phyloP scores from a whole-genome alignment of 2,113 vertebrate species.

The Thinocorus orbignyianus region DNA sequence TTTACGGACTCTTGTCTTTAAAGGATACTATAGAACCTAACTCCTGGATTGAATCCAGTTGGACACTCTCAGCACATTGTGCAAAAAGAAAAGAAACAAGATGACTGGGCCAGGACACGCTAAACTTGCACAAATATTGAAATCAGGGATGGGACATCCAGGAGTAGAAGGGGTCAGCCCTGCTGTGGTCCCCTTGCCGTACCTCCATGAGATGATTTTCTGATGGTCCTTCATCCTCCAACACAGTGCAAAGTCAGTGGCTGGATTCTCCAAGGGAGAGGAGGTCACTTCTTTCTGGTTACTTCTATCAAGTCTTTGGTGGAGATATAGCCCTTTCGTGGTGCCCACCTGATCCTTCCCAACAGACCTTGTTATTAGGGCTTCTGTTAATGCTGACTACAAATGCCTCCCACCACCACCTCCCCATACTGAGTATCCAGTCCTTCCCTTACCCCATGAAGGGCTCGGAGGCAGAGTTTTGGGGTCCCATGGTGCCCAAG shows the following conservation, averaged over 20 bases:
- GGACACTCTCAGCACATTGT: neutral
- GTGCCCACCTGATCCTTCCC: neutral
- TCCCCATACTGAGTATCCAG: rapidly evolving
- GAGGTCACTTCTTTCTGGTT: neutral
- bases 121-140: neutral
- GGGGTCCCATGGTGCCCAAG: neutral
- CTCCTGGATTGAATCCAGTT: neutral
- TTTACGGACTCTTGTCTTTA: neutral
- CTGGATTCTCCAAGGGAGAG: neutral
- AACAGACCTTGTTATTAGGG: neutral
- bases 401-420: neutral
- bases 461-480: neutral
- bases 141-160: neutral
- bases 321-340: rapidly evolving
- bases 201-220: neutral
- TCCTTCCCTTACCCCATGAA: neutral
- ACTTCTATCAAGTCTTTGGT: neutral
- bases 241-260: neutral
- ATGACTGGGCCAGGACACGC: neutral
- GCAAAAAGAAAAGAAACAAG: neutral
- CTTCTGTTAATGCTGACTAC: neutral
- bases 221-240: neutral
- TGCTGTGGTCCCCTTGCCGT: neutral
- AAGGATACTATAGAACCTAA: neutral
- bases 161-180: neutral